Percentiles rank a stretch among this genome's conserved stretches.
phyloP scores from a whole-genome alignment of 2,888 invertebrate species.

The Cheilosia variabilis region DNA sequence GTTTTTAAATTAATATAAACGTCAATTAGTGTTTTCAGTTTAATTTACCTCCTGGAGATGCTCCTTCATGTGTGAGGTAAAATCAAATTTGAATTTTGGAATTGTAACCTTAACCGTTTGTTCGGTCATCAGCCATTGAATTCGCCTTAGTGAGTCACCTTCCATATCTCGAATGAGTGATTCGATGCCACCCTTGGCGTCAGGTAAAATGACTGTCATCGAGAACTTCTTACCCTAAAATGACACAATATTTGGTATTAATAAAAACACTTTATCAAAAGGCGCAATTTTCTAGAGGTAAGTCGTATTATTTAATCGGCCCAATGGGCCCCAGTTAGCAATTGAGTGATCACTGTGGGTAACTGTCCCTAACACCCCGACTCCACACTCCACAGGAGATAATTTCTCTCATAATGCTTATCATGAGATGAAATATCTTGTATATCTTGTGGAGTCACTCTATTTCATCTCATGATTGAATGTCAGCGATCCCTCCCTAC shows the following conservation, averaged over 20 bases:
- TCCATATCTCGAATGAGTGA: slow-evolving; percentile 86
- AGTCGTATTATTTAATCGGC: no score
- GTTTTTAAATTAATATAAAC: slow-evolving; percentile 1
- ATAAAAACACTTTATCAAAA: no score
- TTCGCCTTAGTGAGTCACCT: slow-evolving; percentile 85
- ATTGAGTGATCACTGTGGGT: no score
- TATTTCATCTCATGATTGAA: no score
- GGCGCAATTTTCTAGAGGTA: no score
- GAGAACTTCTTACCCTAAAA: slow-evolving; percentile 89
- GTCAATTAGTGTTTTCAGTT: background rate
- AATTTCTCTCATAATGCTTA: no score
- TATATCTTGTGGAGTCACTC: no score
- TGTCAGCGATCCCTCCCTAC: no score
- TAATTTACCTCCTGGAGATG: slow-evolving; percentile 86
- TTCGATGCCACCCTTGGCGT: slow-evolving; percentile 86
- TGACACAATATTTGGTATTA: no score
- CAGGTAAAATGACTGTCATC: slow-evolving; percentile 90
- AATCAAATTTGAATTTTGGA: slow-evolving; percentile 91
- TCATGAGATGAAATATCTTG: no score
- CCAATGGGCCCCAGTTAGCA: background rate
- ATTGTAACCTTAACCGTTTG: slow-evolving; percentile 86
- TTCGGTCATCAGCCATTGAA: slow-evolving; percentile 86
- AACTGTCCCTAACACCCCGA: no score
- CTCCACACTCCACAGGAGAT: no score
- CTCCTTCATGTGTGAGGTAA: slow-evolving; percentile 86